Conservation (phyloP, 2,797 vertebrate genomes). For the Chlorospingus flavigularis region DNA sequence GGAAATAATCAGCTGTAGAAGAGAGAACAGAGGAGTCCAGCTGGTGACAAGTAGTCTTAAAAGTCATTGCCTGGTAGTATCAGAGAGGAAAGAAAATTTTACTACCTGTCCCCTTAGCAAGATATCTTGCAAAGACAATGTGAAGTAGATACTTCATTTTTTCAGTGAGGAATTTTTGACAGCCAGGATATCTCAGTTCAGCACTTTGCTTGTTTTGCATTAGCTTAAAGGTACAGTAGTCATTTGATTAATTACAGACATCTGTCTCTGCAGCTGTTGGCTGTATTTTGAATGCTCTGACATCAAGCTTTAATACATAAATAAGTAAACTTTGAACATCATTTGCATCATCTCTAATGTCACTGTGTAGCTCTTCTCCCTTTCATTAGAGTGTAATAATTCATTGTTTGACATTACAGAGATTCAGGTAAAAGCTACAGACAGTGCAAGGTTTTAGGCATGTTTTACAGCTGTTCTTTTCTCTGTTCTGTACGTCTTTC, state of each 20-base stretch:
- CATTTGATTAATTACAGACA: neutral
- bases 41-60: neutral
- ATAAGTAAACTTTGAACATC: neutral
- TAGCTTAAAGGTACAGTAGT: neutral
- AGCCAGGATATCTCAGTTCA: neutral
- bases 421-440: neutral
- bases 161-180: neutral
- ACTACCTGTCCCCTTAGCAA: neutral
- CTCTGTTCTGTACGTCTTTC: neutral
- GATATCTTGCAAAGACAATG: neutral
- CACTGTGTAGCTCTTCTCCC: neutral
- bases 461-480: neutral
- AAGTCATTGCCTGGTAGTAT: neutral
- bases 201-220: neutral
- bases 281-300: neutral
- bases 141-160: neutral
- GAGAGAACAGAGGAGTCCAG: neutral
- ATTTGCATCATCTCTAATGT: neutral
- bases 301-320: neutral
- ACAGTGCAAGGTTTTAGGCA: neutral
- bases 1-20: neutral
- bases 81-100: neutral
- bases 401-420: neutral
- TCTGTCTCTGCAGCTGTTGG: neutral
- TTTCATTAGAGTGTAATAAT: neutral